Evolutionary conservation across 2,888 invertebrate species (phyloP), one percentile per base, ranked within the genome.

Genomic region (Drosophila sordidapex): DNA sequence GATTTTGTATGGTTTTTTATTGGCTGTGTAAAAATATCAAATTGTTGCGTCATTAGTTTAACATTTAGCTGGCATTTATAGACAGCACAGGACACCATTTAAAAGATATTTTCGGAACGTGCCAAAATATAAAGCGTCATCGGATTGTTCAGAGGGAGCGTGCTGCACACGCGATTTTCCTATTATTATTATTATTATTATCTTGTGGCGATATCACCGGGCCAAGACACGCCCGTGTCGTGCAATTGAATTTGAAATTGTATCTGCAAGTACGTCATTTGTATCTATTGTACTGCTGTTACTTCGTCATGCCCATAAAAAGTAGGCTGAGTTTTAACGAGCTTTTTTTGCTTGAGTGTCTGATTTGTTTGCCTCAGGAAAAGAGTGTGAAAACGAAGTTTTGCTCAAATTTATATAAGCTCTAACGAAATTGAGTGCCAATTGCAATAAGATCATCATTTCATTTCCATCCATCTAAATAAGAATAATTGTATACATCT

Each of bases 1-100:
- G 35, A 15, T 18, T 35, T 2, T 35, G 15, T 46, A 31, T 64
- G 61, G 78, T 62, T 62, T 46, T 60, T 58, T 53, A 54, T 56
- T 21, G 31, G 56, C 21, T 51, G 67, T 80, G 88, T 79, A 76
- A 85, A 83, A 73, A 81, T 87, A 83, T 76, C 46, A 60, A 52
- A 80, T 62, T 78, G 78, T 84, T 87, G 82, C 83, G 87, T 87
- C 83, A 84, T 61, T 62, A 38, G 43, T 66, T 73, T 59, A 76
- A 63, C 82, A 77, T 77, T 79, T 74, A 29, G 27, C 70, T 77
- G 73, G 60, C 76, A 77, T 77, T 74, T 46, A 54, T 33, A 52
- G 66, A 54, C 62, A 75, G 65, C 59, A 52, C 67, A 65, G 46
- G 46, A 67, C 40, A 51, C 4, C 15, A n/a, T 29, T 21, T 15